Evolutionary conservation across 2,113 vertebrate species (phyloP).

Genomic region (Nycticebus coucang): DNA sequence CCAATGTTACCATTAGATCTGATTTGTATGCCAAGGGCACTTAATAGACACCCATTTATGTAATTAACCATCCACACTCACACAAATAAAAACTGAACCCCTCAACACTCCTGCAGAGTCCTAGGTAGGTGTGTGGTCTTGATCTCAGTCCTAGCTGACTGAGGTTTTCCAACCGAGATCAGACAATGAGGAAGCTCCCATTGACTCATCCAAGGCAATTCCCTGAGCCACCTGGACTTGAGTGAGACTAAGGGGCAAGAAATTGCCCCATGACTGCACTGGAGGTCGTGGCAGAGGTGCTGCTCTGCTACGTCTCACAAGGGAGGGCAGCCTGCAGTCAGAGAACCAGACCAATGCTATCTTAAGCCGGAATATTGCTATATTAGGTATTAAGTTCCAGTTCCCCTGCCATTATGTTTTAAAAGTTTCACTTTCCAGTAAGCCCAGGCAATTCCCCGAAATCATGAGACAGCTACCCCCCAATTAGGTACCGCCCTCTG

Average conservation of each 20-base stretch:
- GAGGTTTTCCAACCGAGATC: not conserved
- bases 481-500: too few species aligned
- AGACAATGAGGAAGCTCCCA: not conserved
- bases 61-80: conserved; percentile 40
- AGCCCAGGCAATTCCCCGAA: too few species aligned
- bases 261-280: not conserved
- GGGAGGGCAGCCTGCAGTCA: not conserved
- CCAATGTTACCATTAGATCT: not conserved
- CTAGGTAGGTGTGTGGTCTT: not conserved
- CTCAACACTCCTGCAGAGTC: not conserved
- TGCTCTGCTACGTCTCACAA: not conserved
- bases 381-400: too few species aligned
- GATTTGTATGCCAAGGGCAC: not conserved
- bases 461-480: too few species aligned
- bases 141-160: not conserved
- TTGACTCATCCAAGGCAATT: not conserved
- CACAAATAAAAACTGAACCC: conserved; percentile 17
- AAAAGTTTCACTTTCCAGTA: too few species aligned
- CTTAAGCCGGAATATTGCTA: too few species aligned
- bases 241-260: not conserved
- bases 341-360: too few species aligned
- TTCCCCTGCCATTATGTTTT: too few species aligned
- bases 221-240: not conserved
- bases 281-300: not conserved
- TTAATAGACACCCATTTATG: not conserved